Conservation (phyloP, 2,888 invertebrate species). For the Euplexia lucipara region DNA sequence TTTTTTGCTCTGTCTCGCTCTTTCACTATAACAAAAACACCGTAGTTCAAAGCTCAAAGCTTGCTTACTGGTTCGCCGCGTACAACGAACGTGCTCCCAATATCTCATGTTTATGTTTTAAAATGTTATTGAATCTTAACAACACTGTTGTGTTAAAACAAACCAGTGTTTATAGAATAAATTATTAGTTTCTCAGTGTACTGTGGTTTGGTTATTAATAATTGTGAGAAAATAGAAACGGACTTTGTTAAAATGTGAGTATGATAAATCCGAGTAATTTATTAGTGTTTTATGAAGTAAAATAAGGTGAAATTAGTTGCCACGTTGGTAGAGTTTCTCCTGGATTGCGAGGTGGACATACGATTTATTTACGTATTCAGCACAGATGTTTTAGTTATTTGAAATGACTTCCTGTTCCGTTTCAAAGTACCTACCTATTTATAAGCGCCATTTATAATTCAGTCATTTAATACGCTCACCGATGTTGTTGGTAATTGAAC, state of each 20-base stretch:
- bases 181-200: slow-evolving; percentile 65
- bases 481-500: not conserved
- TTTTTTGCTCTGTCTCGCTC: slow-evolving; percentile 84
- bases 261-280: slow-evolving; percentile 43
- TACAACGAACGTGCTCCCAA: slow-evolving; percentile 65
- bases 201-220: slow-evolving; percentile 67
- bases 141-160: slow-evolving; percentile 79
- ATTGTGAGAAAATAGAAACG: slow-evolving; percentile 66
- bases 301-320: slow-evolving; percentile 21
- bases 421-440: slow-evolving; percentile 18
- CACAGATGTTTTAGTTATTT: slow-evolving; percentile 42
- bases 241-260: slow-evolving; percentile 70
- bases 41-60: slow-evolving; percentile 75
- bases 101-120: slow-evolving; percentile 63
- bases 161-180: slow-evolving; percentile 68
- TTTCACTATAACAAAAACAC: slow-evolving; percentile 82
- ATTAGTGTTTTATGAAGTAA: slow-evolving; percentile 15
- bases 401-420: slow-evolving; percentile 39
- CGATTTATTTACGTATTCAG: slow-evolving; percentile 56
- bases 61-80: slow-evolving; percentile 69
- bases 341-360: slow-evolving; percentile 9
- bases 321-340: slow-evolving; percentile 27
- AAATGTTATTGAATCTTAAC: slow-evolving; percentile 76
- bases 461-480: not conserved
- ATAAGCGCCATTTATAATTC: not conserved